Evolutionary conservation across 2,888 invertebrate species (phyloP).

Genomic region (Timema podura): DNA sequence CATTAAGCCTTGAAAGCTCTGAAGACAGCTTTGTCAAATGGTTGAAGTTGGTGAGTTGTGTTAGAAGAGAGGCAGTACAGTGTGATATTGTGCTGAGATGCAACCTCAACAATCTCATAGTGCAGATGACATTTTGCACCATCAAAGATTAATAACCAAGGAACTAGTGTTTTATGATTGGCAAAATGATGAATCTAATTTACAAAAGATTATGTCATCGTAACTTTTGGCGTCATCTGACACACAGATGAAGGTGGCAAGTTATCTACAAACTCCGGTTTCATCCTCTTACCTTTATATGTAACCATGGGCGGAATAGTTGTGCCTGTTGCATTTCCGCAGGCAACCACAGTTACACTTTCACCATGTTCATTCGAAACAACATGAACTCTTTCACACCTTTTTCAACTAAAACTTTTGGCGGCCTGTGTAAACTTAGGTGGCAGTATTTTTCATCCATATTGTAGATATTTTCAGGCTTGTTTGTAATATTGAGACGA

Average conservation of each 20-base stretch:
- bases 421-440: constrained; percentile 3
- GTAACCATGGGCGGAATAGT: constrained; percentile 19
- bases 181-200: constrained; percentile 36
- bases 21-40: constrained; percentile 40
- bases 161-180: constrained; percentile 34
- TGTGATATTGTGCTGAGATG: constrained; percentile 25
- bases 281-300: constrained; percentile 17
- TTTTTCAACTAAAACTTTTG: constrained; percentile 6
- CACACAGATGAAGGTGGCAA: constrained; percentile 36
- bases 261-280: constrained; percentile 19
- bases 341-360: too few species aligned
- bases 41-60: constrained; percentile 37
- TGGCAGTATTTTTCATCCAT: not conserved
- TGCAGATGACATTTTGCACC: constrained; percentile 39
- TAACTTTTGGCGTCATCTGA: constrained; percentile 32
- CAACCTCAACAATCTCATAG: constrained; percentile 27
- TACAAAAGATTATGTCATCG: constrained; percentile 35
- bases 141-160: constrained; percentile 38
- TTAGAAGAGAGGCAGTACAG: constrained; percentile 37
- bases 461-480: constrained; percentile 8
- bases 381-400: constrained; percentile 6
- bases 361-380: constrained; percentile 7
- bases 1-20: constrained; percentile 39
- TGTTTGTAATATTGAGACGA: constrained; percentile 3
- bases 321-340: too few species aligned